These are phyloP conservation scores for Ips typographus DNA, from an alignment of 1,140 invertebrate species.

Conservation along the genomic window DNA sequence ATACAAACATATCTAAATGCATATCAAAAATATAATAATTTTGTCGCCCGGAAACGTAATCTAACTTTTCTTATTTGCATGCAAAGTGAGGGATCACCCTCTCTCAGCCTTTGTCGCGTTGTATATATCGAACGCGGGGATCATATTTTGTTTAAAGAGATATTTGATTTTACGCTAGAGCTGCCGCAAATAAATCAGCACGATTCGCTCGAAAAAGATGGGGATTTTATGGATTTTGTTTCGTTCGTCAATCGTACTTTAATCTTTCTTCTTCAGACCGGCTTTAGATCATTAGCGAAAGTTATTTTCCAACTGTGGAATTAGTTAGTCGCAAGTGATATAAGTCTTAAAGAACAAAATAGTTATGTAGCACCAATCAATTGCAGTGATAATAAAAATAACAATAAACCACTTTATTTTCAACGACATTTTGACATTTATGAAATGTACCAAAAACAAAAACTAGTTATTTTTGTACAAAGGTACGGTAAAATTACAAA, in stretches of 20 bases:
- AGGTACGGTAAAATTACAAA: too few relatives aligned
- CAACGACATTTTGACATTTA: too few relatives aligned
- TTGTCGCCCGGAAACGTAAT: slow-evolving; percentile 16
- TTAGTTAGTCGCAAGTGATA: too few relatives aligned
- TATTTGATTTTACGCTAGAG: slow-evolving; percentile 31
- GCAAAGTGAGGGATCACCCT: slow-evolving; percentile 24
- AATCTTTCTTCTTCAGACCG: too few relatives aligned
- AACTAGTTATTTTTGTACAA: too few relatives aligned
- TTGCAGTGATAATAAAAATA: too few relatives aligned
- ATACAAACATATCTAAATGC: slow-evolving; percentile 10
- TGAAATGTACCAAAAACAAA: too few relatives aligned
- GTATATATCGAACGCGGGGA: slow-evolving; percentile 15
- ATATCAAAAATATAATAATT: slow-evolving; percentile 14
- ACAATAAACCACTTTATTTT: too few relatives aligned
- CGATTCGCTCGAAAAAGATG: slow-evolving; percentile 1
- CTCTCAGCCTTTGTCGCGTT: slow-evolving; percentile 3
- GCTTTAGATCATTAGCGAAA: too few relatives aligned
- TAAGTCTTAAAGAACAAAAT: too few relatives aligned
- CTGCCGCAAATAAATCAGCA: slow-evolving; percentile 18
- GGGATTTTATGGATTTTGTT: not conserved
- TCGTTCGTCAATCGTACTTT: not conserved
- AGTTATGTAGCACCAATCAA: too few relatives aligned
- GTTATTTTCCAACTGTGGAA: too few relatives aligned
- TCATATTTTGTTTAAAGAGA: slow-evolving; percentile 33
- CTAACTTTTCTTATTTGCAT: slow-evolving; percentile 33